Conservation (phyloP, 2,888 invertebrate species). For the Tuta absoluta region DNA sequence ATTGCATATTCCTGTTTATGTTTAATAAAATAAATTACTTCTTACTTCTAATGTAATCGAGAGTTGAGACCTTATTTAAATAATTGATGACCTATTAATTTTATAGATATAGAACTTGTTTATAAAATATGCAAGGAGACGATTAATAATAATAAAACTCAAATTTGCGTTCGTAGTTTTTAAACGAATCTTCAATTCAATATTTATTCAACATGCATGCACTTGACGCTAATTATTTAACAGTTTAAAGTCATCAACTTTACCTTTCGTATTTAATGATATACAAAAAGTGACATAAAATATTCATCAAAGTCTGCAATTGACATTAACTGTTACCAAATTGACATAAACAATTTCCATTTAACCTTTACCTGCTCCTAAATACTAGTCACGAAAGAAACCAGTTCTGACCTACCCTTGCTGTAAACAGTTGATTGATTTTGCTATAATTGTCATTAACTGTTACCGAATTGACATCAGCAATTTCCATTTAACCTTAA, state of each 20-base stretch:
- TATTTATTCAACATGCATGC: constrained; percentile 2
- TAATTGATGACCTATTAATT: too few relatives aligned
- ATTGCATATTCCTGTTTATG: too few relatives aligned
- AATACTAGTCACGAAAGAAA: too few relatives aligned
- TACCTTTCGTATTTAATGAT: background rate
- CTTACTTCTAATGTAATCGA: too few relatives aligned
- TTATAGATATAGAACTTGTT: too few relatives aligned
- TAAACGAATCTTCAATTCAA: background rate
- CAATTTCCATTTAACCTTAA: constrained; percentile 10
- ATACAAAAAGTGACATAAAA: constrained; percentile 11
- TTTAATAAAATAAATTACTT: too few relatives aligned
- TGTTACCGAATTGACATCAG: constrained; percentile 11
- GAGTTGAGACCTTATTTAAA: too few relatives aligned
- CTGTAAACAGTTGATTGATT: too few relatives aligned
- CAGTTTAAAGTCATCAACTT: background rate
- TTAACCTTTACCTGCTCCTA: background rate
- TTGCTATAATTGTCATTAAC: background rate
- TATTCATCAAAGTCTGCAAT: constrained; percentile 5
- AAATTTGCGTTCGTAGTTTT: background rate
- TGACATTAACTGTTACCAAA: constrained; percentile 18
- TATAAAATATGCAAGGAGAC: too few relatives aligned
- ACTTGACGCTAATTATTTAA: background rate
- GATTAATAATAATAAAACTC: too few relatives aligned
- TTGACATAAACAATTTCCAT: constrained; percentile 3
- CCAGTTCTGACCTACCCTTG: too few relatives aligned